Evolutionary conservation across 1,140 invertebrate species (phyloP).

Genomic region (Drosophila melanogaster): DNA sequence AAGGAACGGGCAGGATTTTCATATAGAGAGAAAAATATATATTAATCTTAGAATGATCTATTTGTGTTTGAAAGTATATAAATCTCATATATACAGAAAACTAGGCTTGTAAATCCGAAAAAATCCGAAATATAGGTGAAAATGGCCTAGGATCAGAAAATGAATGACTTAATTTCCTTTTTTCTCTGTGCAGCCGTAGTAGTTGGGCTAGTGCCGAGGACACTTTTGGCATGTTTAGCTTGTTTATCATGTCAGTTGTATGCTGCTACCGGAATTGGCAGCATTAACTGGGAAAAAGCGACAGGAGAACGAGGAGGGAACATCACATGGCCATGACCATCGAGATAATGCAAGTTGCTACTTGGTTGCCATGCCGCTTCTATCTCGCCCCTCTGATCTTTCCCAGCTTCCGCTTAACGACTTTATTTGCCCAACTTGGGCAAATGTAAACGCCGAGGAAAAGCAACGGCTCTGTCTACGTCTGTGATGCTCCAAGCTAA

Average conservation of each 20-base stretch:
- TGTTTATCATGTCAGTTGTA: slow-evolving; percentile 77
- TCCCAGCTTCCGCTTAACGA: slow-evolving; percentile 60
- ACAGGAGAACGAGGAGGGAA: slow-evolving; percentile 42
- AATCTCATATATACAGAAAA: no score
- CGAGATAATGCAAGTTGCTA: slow-evolving; percentile 49
- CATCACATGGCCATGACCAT: slow-evolving; percentile 27
- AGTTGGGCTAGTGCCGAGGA: slow-evolving; percentile 17
- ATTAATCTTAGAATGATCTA: neutral
- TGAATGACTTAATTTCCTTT: neutral
- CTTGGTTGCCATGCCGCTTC: slow-evolving; percentile 29
- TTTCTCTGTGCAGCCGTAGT: neutral
- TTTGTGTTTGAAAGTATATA: no score
- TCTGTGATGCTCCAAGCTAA: slow-evolving; percentile 34
- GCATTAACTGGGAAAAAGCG: slow-evolving; percentile 56
- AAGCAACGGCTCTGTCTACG: slow-evolving; percentile 18
- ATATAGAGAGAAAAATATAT: neutral
- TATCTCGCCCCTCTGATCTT: slow-evolving; percentile 19
- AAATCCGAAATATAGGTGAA: no score
- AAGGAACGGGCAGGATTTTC: slow-evolving; percentile 7
- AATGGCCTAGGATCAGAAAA: no score
- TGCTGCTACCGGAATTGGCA: slow-evolving; percentile 67
- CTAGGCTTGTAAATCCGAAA: no score
- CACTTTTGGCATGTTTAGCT: slow-evolving; percentile 49
- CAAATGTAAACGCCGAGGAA: slow-evolving; percentile 62
- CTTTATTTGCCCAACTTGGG: slow-evolving; percentile 75